Percentiles rank a stretch among this genome's conserved stretches.
These are phyloP conservation scores for Corythaixoides concolor DNA, from an alignment of 2,113 vertebrate species.

Conservation along the genomic window DNA sequence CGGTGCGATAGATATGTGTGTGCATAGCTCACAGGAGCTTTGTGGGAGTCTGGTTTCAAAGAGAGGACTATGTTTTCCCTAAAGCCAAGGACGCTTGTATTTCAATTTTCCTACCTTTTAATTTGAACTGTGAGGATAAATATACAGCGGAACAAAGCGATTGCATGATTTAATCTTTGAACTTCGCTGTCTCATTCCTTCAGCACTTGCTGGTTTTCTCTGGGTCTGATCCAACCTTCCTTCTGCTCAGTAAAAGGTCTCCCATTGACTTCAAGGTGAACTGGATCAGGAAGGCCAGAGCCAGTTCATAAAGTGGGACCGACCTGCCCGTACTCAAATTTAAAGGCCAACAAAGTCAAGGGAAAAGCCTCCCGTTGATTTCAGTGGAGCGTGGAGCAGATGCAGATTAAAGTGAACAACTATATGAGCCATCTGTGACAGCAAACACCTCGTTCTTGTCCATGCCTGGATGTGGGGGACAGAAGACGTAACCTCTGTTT, in stretches of 20 bases:
- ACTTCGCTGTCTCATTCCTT: neutral
- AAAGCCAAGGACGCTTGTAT: neutral
- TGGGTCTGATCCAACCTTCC: neutral
- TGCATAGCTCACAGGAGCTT: neutral
- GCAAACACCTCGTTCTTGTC: neutral
- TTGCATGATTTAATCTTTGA: neutral
- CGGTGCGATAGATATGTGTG: neutral
- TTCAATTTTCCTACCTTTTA: neutral
- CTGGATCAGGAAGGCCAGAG: neutral
- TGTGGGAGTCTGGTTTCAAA: neutral
- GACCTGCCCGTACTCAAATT: neutral
- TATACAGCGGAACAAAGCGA: fast-evolving
- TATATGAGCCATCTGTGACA: neutral
- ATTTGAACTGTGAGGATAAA: neutral
- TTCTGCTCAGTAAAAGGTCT: neutral
- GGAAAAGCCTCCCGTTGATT: neutral
- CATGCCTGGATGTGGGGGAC: neutral
- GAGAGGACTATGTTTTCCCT: neutral
- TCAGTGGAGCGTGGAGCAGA: neutral
- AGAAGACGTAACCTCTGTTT: neutral
- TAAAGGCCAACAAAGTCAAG: neutral
- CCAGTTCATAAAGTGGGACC: neutral
- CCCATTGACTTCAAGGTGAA: neutral
- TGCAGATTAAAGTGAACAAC: neutral
- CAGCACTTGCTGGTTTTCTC: neutral